Base-by-base conservation (phyloP, 2,888 invertebrate genomes). In the Minunthozetes semirufus region DNA sequence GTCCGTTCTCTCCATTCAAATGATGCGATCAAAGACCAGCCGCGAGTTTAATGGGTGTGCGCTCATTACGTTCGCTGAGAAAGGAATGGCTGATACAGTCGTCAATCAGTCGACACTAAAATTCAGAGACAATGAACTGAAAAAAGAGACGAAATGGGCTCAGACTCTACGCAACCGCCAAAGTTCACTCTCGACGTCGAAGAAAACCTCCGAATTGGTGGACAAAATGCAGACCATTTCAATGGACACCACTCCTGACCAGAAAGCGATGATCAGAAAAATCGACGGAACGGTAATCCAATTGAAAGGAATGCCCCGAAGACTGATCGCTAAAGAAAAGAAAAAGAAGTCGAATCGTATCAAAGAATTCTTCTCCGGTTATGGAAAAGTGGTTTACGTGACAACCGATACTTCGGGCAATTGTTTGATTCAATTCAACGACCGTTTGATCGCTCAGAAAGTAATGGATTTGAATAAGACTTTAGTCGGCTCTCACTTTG, bases 41-140 rank as follows among this genome's bases (percentile, higher is more conserved):
- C 81, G 38, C 2, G 2, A n/a, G 27, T 63, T n/a, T 4, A 63
- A 29, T 79, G 98, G 97, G 72, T 97, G 97, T 0, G 89, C 95
- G 68, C 95, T 95, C 83, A 88, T 89, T 13, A 90, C 92, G 6
- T 98, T 96, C 83, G 88, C 89, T 80, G 89, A 88, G 38, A 86
- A 88, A 73, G 94, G 93, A 74, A 88, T 88, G 81, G 92, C 93
- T 2, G 88, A 91, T 79, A 89, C 88, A 76, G 93, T 94, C 81
- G 82, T 93, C 50, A 88, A 87, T 25, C 84, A 85, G 25, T 89
- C 90, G 78, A 83, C 83, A 50, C 84, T 91, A 5, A 90, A 91
- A 80, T 92, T 88, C 79, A 86, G 88, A 72, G 88, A 88, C 81
- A 92, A 93, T 1, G 88, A 91, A 79, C 88, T 88, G 76, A 66